Percentiles rank a stretch among this genome's conserved stretches.
phyloP scores from a whole-genome alignment of 2,113 vertebrate genomes.

The Dissostichus mawsoni region DNA sequence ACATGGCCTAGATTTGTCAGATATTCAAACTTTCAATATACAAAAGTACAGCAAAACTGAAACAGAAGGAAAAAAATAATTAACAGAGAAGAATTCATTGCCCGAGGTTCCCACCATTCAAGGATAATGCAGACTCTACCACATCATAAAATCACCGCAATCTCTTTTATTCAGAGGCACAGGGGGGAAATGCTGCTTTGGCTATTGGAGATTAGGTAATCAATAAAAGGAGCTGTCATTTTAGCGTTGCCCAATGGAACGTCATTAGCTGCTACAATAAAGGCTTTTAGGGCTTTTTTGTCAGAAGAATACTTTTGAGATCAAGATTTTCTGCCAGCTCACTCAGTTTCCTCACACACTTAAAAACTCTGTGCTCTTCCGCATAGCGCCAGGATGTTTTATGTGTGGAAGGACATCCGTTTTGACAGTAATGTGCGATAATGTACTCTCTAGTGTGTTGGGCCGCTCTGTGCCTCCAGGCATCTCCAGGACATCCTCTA shows the following conservation, averaged over 20 bases:
- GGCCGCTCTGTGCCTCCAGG: constrained; percentile 13
- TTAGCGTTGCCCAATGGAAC: constrained; percentile 11
- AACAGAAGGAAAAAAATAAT: constrained; percentile 33
- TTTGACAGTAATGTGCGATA: constrained; percentile 50
- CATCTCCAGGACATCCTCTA: constrained; percentile 7
- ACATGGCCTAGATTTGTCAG: not conserved
- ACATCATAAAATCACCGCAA: constrained; percentile 37
- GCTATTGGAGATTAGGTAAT: constrained; percentile 26
- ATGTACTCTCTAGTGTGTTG: constrained; percentile 26
- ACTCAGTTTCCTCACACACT: not conserved
- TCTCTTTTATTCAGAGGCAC: constrained; percentile 23
- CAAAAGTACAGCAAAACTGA: constrained; percentile 18
- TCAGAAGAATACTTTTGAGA: constrained; percentile 26
- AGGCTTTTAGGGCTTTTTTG: constrained; percentile 19
- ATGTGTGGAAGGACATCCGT: constrained; percentile 28
- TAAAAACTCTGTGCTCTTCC: constrained; percentile 5
- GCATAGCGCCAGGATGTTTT: not conserved
- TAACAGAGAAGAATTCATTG: constrained; percentile 23
- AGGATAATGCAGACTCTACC: constrained; percentile 39
- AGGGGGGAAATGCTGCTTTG: constrained; percentile 1
- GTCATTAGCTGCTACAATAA: constrained; percentile 37
- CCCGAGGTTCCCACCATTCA: constrained; percentile 28
- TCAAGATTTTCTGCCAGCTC: not conserved
- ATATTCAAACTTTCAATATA: constrained; percentile 5
- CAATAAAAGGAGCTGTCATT: constrained; percentile 34